These are phyloP conservation scores for Clarias magur DNA, from an alignment of 2,113 vertebrate species.

Conservation along the genomic window DNA sequence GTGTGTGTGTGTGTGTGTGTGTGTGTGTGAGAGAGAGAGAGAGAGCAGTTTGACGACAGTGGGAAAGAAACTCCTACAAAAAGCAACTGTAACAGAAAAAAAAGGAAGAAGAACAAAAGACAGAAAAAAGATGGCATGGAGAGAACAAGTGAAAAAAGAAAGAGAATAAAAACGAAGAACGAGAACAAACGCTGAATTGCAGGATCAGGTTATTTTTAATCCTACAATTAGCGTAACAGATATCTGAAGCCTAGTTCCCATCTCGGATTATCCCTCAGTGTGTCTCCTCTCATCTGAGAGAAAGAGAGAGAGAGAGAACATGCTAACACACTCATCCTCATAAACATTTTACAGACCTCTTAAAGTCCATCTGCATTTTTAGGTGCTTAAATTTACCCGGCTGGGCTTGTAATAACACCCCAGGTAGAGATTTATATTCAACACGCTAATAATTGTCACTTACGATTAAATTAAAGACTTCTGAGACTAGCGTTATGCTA, in stretches of 20 bases:
- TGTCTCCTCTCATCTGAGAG: constrained; percentile 9
- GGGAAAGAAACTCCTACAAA: constrained; percentile 30
- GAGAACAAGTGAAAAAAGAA: not conserved
- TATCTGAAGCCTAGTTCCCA: constrained; percentile 48
- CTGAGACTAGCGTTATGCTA: not conserved
- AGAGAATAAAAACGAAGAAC: not conserved
- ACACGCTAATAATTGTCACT: not conserved
- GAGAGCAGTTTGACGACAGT: constrained; percentile 12
- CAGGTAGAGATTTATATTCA: not conserved
- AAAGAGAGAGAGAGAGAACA: not conserved
- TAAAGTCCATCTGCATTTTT: not conserved
- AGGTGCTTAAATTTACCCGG: not conserved
- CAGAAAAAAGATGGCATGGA: not conserved
- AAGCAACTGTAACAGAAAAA: not conserved
- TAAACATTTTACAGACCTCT: constrained; percentile 14
- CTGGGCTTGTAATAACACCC: not conserved
- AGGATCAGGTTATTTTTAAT: constrained; percentile 63
- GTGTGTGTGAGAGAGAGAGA: constrained; percentile 11
- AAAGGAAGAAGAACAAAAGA: not conserved
- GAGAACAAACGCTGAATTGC: constrained; percentile 38
- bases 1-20: constrained; percentile 12
- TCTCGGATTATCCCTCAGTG: constrained; percentile 44
- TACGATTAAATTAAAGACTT: not conserved
- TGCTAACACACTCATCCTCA: not conserved
- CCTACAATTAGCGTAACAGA: constrained; percentile 64